Base-by-base conservation (phyloP, 2,797 vertebrate species). In the Hozukius guyotensis region DNA sequence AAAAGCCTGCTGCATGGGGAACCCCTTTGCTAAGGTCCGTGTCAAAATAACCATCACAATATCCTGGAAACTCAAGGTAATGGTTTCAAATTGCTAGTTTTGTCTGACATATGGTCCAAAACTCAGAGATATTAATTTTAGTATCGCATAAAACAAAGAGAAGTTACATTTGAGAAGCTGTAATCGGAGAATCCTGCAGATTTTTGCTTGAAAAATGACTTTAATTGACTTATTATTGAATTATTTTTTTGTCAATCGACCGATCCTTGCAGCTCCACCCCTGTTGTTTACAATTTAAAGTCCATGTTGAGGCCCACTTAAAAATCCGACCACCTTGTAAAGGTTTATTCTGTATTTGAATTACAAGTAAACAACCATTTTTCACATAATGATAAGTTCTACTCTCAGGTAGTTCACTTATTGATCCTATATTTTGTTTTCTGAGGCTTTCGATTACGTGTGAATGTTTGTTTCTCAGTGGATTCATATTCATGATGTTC, bases 351-450 rank as follows among this genome's bases (percentile, higher is more conserved):
- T 32, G 46, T 2, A 5, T 49, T 12, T 59, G 3, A 31, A 10
- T 52, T 56, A 16, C 5, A 18, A 46, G 27, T 8, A 24, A 64
- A 65, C 8, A 8, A 24, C 18, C 59, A 34, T 52, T 55, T n/a
- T 57, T n/a, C 53, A 72, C 46, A 2, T 25, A 4, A 31, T 25
- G 36, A n/a, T n/a, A n/a, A n/a, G n/a, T 72, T 72, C 4, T 20
- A 36, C 72, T 63, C 82, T 84, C 78, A 67, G 83, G 72, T 78
- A 13, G 57, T 63, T 68, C 4, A 42, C 32, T 42, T 74, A 52
- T 82, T 72, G 72, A 55, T 75, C 67, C 49, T 34, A 0, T 3
- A 1, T 52, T 57, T 69, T 14, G 6, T 76, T 60, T 66, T 24
- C 63, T 63, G 65, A 75, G 49, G 36, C 22, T 34, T 57, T 59